These are phyloP conservation scores for Scaptomyza hsui DNA, from an alignment of 1,140 invertebrate genomes.

Conservation along the genomic window DNA sequence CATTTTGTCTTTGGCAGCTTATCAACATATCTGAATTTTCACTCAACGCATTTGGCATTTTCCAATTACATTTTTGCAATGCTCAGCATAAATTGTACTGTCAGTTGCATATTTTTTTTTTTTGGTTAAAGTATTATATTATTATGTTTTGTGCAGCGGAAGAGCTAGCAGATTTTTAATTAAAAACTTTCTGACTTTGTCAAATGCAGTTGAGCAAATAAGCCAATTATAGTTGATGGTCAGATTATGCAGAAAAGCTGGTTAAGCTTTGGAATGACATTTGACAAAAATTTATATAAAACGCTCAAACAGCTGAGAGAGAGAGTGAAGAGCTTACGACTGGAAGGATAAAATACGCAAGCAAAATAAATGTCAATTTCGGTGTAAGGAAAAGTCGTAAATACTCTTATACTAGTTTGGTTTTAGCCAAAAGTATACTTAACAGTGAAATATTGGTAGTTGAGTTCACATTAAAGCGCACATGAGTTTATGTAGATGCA, in stretches of 20 bases:
- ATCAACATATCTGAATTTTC: constrained; percentile 14
- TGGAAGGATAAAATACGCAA: not conserved
- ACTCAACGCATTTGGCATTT: constrained; percentile 12
- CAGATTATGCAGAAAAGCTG: constrained; percentile 14
- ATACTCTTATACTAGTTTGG: too few relatives aligned
- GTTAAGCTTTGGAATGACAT: constrained; percentile 1
- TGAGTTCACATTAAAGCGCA: not conserved
- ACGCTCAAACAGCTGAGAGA: not conserved
- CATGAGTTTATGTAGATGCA: constrained; percentile 2
- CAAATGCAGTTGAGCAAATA: not conserved
- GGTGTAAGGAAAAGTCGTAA: constrained; percentile 6
- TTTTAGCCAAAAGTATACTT: not conserved
- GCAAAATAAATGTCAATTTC: constrained; percentile 8
- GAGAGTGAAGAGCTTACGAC: not conserved
- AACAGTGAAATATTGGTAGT: constrained; percentile 3
- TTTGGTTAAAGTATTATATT: not conserved
- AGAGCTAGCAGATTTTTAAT: constrained; percentile 26
- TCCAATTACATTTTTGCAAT: constrained; percentile 29
- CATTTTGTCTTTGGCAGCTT: not conserved
- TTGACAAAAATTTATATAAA: not conserved
- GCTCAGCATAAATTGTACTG: constrained; percentile 4
- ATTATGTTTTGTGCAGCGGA: constrained; percentile 1
- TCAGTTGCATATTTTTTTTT: constrained; percentile 11
- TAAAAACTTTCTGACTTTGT: constrained; percentile 25
- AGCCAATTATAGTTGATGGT: constrained; percentile 24